A percentile compares a stretch with the other conserved stretches of the same genome.
phyloP scores from a whole-genome alignment of 2,797 vertebrate species.

The Mus spretus region DNA sequence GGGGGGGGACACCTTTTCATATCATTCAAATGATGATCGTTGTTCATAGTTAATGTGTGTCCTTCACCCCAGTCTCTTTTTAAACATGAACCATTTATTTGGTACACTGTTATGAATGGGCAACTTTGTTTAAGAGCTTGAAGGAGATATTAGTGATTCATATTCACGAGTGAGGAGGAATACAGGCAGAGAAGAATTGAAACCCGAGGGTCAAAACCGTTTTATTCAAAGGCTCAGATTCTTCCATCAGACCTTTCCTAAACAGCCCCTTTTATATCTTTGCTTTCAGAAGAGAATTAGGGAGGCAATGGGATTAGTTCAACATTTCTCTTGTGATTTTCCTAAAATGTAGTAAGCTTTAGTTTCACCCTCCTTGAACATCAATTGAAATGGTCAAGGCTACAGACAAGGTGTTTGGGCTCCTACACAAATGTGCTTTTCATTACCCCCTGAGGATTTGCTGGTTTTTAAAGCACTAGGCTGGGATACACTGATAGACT shows the following conservation, averaged over 20 bases:
- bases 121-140: not conserved
- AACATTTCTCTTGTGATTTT: not conserved
- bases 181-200: not conserved
- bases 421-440: not conserved
- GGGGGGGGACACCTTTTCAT: not conserved
- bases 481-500: too few species aligned
- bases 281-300: not conserved
- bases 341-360: not conserved
- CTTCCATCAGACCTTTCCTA: not conserved
- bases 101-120: not conserved
- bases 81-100: not conserved
- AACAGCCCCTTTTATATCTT: not conserved
- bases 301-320: not conserved
- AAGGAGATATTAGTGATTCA: constrained; percentile 29
- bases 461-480: not conserved
- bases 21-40: not conserved
- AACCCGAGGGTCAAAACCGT: constrained; percentile 1
- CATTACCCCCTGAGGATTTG: not conserved
- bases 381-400: not conserved
- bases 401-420: not conserved
- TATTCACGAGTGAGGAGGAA: not conserved
- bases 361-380: not conserved
- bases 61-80: not conserved
- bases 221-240: not conserved
- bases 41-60: not conserved